Base-by-base conservation (phyloP, 1,140 invertebrate genomes). In the Temnothorax curvispinosus region DNA sequence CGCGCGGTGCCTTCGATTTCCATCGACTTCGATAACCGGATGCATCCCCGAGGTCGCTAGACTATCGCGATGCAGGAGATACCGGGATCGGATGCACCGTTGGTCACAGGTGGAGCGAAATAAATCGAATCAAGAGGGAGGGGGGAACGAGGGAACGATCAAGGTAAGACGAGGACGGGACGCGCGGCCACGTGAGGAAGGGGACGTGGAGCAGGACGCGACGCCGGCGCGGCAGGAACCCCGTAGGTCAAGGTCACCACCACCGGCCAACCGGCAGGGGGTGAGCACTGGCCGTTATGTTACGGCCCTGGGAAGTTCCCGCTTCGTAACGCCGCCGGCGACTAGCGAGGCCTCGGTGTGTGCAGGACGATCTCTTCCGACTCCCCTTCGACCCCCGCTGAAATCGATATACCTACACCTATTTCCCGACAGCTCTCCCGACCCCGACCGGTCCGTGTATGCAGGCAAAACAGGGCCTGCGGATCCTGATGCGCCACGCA, bases 341-440 rank as follows among this genome's bases (percentile, higher is more conserved):
- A 72, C 58, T 54, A 50, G 88, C 38, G 35, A 71, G 80, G 80
- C 65, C 94, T 94, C 94, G 95, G 95, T 93, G 95, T 93, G 95
- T 69, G 95, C 94, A 94, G 95, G 94, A 94, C 93, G 93, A 94
- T 94, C 94, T 94, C 94, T 95, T 95, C 60, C 71, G 27, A 27
- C 18, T 15, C 50, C 84, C 75, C 47, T 65, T 64, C 35, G 18
- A 27, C 74, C 58, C 58, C 47, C 69, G 38, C n/a, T 94, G 95
- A 95, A 96, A 96, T 96, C 96, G 96, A 95, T 95, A 95, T 96
- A 95, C 95, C 95, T 80, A 13, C 35, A 50, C 60, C 21, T 15
- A 64, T 41, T 21, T 69, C 95, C 93, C 94, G 74, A 86, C 87
- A 91, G 67, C 27, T 27, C 27, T 27, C 0, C 27, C 1, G 21